phyloP scores from a whole-genome alignment of 2,888 invertebrate genomes.

The Ophion obscuratus region DNA sequence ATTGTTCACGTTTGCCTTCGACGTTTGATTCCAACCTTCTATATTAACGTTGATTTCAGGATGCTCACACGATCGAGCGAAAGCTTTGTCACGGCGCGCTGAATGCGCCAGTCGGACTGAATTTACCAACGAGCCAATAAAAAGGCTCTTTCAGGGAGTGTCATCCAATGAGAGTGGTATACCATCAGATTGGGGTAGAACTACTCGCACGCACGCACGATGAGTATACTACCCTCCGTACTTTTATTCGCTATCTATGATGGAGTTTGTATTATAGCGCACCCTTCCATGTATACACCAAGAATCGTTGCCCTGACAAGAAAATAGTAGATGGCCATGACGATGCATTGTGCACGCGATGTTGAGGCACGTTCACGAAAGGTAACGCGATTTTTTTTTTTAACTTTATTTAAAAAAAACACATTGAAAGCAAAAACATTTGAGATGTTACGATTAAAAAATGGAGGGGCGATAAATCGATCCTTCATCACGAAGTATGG shows the following conservation, averaged over 20 bases:
- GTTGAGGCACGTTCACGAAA: slow-evolving; percentile 48
- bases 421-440: background rate
- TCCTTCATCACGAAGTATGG: background rate
- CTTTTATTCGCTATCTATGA: slow-evolving; percentile 13
- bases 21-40: slow-evolving; percentile 42
- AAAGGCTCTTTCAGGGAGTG: slow-evolving; percentile 2
- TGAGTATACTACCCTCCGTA: slow-evolving; percentile 6
- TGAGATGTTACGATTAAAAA: background rate
- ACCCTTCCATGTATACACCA: slow-evolving; percentile 4
- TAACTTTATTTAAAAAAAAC: slow-evolving; percentile 2
- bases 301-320: slow-evolving; percentile 42
- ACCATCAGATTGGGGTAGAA: slow-evolving; percentile 21
- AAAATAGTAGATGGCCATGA: slow-evolving; percentile 21
- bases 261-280: slow-evolving; percentile 8
- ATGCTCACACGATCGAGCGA: slow-evolving; percentile 64
- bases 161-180: slow-evolving; percentile 52
- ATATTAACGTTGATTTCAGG: slow-evolving; percentile 63
- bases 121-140: slow-evolving; percentile 19
- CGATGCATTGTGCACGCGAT: slow-evolving; percentile 53
- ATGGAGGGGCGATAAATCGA: too few relatives aligned
- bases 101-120: slow-evolving; percentile 2
- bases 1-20: background rate
- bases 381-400: slow-evolving; percentile 4
- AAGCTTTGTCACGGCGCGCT: background rate
- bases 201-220: slow-evolving; percentile 3